Evolutionary conservation across 2,888 invertebrate genomes (phyloP).

Genomic region (Eupithecia pulchellata): DNA sequence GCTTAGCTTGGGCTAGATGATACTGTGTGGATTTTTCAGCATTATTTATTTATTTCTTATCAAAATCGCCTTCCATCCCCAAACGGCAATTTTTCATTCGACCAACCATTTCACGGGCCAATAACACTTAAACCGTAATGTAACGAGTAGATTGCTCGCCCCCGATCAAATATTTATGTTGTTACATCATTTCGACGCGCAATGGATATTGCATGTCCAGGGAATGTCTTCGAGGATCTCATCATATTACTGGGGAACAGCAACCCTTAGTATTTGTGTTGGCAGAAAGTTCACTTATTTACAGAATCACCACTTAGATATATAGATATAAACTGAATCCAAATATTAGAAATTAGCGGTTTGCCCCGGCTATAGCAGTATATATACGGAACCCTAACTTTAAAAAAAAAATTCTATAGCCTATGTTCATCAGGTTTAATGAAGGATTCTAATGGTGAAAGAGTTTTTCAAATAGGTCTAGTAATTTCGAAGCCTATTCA

Average conservation of each 20-base stretch:
- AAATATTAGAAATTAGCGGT: background rate
- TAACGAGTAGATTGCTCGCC: conserved; percentile 65
- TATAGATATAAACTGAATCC: background rate
- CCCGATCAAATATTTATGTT: conserved; percentile 73
- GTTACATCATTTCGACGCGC: conserved; percentile 59
- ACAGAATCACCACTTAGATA: too few relatives aligned
- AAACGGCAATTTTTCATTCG: conserved; percentile 26
- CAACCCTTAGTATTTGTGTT: background rate
- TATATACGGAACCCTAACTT: too few relatives aligned
- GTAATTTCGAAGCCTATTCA: too few relatives aligned
- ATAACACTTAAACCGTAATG: conserved; percentile 53
- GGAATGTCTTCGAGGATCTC: conserved; percentile 59
- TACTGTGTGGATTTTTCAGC: too few relatives aligned
- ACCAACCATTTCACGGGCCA: conserved; percentile 20
- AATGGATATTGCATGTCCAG: conserved; percentile 67
- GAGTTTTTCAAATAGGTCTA: too few relatives aligned
- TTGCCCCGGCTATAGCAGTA: too few relatives aligned
- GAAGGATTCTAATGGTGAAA: too few relatives aligned
- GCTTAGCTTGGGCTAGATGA: too few relatives aligned
- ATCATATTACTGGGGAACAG: conserved; percentile 54
- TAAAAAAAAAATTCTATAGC: too few relatives aligned
- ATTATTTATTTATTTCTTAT: too few relatives aligned
- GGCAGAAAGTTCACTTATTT: conserved; percentile 1
- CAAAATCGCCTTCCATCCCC: background rate
- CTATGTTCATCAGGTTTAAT: too few relatives aligned